A percentile compares a stretch with the other conserved stretches of the same genome.
These are phyloP conservation scores for Oopsacas minuta DNA, from an alignment of 37 sponge, comb jelly and placozoan genomes.

Conservation along the genomic window DNA sequence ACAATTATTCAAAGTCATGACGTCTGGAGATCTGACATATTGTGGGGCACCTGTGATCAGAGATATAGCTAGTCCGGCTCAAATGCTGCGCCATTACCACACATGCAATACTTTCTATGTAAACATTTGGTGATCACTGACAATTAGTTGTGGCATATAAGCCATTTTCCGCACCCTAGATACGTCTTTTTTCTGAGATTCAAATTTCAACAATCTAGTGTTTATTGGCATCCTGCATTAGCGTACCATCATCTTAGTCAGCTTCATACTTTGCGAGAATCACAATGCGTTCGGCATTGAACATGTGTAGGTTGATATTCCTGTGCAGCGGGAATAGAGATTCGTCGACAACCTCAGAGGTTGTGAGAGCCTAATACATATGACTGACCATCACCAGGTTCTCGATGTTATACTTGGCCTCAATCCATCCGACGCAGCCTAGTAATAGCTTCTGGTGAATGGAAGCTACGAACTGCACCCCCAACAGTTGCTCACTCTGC, in stretches of 20 bases:
- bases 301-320: constrained; percentile 10
- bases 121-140: too few relatives aligned
- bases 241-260: not conserved
- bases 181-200: too few relatives aligned
- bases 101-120: too few relatives aligned
- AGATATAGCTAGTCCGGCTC: too few relatives aligned
- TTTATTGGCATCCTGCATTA: constrained; percentile 7
- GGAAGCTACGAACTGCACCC: constrained; percentile 18
- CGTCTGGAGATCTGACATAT: too few relatives aligned
- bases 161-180: too few relatives aligned
- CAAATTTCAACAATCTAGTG: too few relatives aligned
- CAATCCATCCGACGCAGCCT: constrained; percentile 12
- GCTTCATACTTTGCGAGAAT: constrained; percentile 9
- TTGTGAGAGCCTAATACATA: not conserved
- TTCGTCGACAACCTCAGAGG: constrained; percentile 11
- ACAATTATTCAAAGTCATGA: too few relatives aligned
- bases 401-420: not conserved
- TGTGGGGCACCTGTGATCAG: too few relatives aligned
- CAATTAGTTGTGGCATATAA: too few relatives aligned
- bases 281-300: constrained; percentile 12
- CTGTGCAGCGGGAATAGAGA: constrained; percentile 6
- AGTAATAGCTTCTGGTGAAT: constrained; percentile 14
- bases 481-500: constrained; percentile 16
- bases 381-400: not conserved
- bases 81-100: too few relatives aligned